These are phyloP conservation scores for Phytoseiulus persimilis DNA, from an alignment of 2,888 invertebrate species.

Conservation along the genomic window DNA sequence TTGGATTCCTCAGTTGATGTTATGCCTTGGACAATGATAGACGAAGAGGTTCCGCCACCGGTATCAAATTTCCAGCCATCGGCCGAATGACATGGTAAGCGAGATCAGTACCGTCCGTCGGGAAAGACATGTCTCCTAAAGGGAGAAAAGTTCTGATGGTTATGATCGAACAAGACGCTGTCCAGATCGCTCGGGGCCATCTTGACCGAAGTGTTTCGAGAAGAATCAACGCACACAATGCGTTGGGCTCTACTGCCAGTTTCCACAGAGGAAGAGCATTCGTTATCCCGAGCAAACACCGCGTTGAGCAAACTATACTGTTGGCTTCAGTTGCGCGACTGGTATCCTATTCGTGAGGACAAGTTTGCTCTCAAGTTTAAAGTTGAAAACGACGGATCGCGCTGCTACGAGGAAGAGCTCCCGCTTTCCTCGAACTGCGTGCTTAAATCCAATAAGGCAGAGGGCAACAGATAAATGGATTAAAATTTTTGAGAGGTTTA, in stretches of 20 bases:
- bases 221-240: neutral
- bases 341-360: neutral
- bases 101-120: no score
- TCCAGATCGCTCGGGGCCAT: neutral
- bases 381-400: neutral
- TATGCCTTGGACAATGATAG: no score
- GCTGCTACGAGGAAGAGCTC: neutral
- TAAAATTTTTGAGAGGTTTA: neutral
- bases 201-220: neutral
- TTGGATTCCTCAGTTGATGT: no score
- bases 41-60: no score
- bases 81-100: no score
- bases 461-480: constrained; percentile 5
- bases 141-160: neutral
- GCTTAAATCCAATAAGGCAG: neutral
- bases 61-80: no score
- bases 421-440: neutral
- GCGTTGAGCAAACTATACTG: neutral
- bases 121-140: neutral
- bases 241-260: neutral
- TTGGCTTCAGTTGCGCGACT: neutral
- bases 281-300: neutral
- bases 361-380: neutral
- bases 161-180: neutral
- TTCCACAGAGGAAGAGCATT: neutral